phyloP scores from a whole-genome alignment of 2,888 invertebrate species.

The Alcis repandata region DNA sequence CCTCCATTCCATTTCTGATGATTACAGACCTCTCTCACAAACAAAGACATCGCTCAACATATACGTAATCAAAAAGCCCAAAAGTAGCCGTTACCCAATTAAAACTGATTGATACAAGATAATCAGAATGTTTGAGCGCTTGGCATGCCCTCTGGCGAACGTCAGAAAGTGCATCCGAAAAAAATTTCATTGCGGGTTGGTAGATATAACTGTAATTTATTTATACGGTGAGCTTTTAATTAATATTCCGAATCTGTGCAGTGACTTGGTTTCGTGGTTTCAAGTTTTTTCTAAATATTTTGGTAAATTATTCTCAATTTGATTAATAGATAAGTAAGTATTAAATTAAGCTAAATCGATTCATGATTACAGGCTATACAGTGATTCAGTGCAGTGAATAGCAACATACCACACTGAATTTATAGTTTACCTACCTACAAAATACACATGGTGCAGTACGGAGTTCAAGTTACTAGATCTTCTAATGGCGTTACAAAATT shows the following conservation, averaged over 20 bases:
- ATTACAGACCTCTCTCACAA: slow-evolving; percentile 1
- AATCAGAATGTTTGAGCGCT: slow-evolving; percentile 30
- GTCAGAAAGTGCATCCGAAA: slow-evolving; percentile 20
- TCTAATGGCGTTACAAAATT: too few relatives aligned
- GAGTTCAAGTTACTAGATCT: slow-evolving; percentile 29
- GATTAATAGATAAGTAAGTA: not conserved
- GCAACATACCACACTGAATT: slow-evolving; percentile 47
- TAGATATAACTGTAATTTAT: slow-evolving; percentile 19
- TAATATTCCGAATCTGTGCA: slow-evolving; percentile 3
- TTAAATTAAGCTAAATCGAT: slow-evolving; percentile 17
- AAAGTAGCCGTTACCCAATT: slow-evolving; percentile 28
- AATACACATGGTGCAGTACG: slow-evolving; percentile 47
- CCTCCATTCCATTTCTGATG: too few relatives aligned
- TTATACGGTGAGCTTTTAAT: slow-evolving; percentile 28
- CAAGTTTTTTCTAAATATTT: too few relatives aligned
- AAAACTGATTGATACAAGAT: slow-evolving; percentile 27
- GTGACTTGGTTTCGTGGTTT: too few relatives aligned
- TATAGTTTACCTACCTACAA: slow-evolving; percentile 51
- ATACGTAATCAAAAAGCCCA: slow-evolving; percentile 15
- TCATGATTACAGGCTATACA: slow-evolving; percentile 40
- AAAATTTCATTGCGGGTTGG: not conserved
- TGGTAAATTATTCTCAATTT: not conserved
- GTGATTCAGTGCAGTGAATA: slow-evolving; percentile 44
- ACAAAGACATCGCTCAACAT: slow-evolving; percentile 15
- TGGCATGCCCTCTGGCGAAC: slow-evolving; percentile 16